These are phyloP conservation scores for Caracal caracal DNA, from an alignment of 2,113 vertebrate genomes.

Conservation along the genomic window DNA sequence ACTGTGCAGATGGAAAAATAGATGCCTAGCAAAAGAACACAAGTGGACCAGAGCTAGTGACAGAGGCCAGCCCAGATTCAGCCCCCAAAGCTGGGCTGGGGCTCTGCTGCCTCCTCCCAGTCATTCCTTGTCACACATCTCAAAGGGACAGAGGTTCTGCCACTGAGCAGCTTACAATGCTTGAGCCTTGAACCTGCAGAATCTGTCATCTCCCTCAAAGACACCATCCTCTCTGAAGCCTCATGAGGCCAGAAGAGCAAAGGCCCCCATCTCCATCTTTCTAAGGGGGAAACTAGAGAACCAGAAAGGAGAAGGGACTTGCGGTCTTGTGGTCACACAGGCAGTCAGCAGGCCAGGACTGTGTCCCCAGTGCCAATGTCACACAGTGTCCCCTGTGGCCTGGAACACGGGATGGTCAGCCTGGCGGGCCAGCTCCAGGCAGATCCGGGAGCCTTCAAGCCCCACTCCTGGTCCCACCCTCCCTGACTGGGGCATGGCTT, in stretches of 20 bases:
- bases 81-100: background rate
- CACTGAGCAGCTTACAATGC: background rate
- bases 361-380: background rate
- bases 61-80: background rate
- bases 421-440: background rate
- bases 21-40: background rate
- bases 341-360: background rate
- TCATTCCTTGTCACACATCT: background rate
- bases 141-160: background rate
- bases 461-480: background rate
- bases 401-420: background rate
- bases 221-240: background rate
- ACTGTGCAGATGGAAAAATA: background rate
- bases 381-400: background rate
- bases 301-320: background rate
- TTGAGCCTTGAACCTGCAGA: fast-evolving
- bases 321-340: background rate
- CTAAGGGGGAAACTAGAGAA: background rate
- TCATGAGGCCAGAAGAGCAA: background rate
- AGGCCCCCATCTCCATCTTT: background rate
- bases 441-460: background rate
- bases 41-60: background rate
- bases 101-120: background rate
- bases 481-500: background rate
- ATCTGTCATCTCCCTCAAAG: background rate